These are phyloP conservation scores for Flabesymbios commensalis DNA, from an alignment of 2,888 invertebrate genomes.

Conservation along the genomic window DNA sequence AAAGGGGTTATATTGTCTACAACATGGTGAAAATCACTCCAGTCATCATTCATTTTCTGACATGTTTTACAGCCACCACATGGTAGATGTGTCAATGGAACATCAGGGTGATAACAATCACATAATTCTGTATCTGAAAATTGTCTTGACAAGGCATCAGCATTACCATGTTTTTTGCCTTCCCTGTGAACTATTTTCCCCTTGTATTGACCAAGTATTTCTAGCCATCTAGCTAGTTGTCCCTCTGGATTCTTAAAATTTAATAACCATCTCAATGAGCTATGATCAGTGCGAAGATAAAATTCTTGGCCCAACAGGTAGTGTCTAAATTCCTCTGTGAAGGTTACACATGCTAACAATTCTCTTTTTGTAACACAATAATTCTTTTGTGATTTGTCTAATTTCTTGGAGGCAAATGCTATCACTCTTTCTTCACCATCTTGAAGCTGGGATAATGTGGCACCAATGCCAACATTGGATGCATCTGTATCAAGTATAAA, in stretches of 20 bases:
- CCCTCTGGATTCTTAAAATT: constrained; percentile 4
- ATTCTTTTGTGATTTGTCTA: neutral
- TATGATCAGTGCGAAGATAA: constrained; percentile 12
- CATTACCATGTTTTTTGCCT: constrained; percentile 4
- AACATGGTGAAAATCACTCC: too few species aligned
- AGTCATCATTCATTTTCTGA: too few species aligned
- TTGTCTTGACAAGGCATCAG: constrained; percentile 3
- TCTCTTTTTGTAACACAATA: constrained; percentile 11
- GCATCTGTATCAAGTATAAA: constrained; percentile 9
- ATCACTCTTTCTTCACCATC: constrained; percentile 11
- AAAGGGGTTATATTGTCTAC: too few species aligned
- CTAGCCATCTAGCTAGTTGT: constrained; percentile 12
- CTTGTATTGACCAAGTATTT: neutral
- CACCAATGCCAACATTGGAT: constrained; percentile 1
- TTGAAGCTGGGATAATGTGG: constrained; percentile 13
- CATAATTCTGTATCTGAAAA: neutral
- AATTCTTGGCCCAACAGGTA: constrained; percentile 12
- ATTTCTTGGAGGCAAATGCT: constrained; percentile 7
- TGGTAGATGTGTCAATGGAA: too few species aligned
- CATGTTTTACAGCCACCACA: too few species aligned
- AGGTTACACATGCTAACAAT: constrained; percentile 7
- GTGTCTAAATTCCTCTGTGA: constrained; percentile 15
- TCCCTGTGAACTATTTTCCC: neutral
- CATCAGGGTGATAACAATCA: too few species aligned
- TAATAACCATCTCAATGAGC: constrained; percentile 1